Evolutionary conservation across 2,888 invertebrate genomes (phyloP).

Genomic region (Tribolium freemani): DNA sequence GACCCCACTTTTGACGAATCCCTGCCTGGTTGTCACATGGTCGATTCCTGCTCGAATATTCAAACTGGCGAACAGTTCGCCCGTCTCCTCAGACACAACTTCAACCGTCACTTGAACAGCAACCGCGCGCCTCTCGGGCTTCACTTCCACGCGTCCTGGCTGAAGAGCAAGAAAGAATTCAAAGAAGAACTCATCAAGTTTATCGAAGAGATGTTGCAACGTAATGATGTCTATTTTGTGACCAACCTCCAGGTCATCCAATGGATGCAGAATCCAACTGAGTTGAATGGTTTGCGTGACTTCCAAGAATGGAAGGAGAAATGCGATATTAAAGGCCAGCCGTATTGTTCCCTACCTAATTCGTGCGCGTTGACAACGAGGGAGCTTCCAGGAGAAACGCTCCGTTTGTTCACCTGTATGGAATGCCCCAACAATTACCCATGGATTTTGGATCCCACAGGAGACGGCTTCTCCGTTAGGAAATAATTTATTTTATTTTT

Average conservation of each 20-base stretch:
- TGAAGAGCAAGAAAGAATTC: constrained; percentile 94
- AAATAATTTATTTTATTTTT: constrained; percentile 72
- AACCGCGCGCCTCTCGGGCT: constrained; percentile 94
- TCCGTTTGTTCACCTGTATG: constrained; percentile 94
- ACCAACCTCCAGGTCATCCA: constrained; percentile 91
- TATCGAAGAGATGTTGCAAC: constrained; percentile 91
- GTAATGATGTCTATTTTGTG: constrained; percentile 93
- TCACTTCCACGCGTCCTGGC: constrained; percentile 96
- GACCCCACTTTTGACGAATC: constrained; percentile 95
- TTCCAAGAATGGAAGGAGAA: constrained; percentile 97
- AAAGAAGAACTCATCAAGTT: constrained; percentile 92
- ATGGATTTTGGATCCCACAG: constrained; percentile 94
- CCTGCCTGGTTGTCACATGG: constrained; percentile 94
- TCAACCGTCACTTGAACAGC: constrained; percentile 92
- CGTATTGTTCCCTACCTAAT: constrained; percentile 92
- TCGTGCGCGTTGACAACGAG: constrained; percentile 91
- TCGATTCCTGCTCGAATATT: constrained; percentile 94
- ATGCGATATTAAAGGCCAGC: constrained; percentile 94
- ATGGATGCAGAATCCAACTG: constrained; percentile 97
- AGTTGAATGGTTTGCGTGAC: constrained; percentile 86
- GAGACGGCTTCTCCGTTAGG: constrained; percentile 90
- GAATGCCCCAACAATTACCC: constrained; percentile 97
- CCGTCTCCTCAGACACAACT: constrained; percentile 91
- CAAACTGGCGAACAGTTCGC: constrained; percentile 92
- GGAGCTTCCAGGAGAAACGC: constrained; percentile 92